Evolutionary conservation across 2,888 invertebrate genomes (phyloP).

Genomic region (Cephalotes varians): DNA sequence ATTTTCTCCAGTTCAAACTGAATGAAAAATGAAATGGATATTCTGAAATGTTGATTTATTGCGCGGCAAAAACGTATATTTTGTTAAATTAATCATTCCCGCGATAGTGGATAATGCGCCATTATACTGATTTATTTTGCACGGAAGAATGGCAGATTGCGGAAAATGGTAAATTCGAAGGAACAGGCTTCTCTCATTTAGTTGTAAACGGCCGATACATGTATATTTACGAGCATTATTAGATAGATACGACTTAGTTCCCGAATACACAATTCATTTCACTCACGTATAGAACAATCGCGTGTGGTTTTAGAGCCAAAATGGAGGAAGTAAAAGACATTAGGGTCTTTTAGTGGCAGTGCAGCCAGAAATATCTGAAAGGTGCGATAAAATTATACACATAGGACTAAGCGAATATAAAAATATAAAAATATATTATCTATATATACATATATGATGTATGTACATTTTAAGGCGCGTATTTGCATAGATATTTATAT

Average conservation of each 20-base stretch:
- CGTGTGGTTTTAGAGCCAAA: slow-evolving; percentile 64
- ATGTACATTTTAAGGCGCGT: slow-evolving; percentile 72
- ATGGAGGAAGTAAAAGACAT: slow-evolving; percentile 51
- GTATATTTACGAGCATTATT: slow-evolving; percentile 59
- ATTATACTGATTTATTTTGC: slow-evolving; percentile 34
- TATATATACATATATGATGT: slow-evolving; percentile 64
- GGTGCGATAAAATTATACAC: slow-evolving; percentile 53
- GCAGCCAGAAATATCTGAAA: slow-evolving; percentile 64
- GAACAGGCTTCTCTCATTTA: slow-evolving; percentile 36
- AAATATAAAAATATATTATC: slow-evolving; percentile 62
- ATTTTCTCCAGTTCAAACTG: slow-evolving; percentile 12
- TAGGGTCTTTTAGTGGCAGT: slow-evolving; percentile 30
- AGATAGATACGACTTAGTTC: slow-evolving; percentile 52
- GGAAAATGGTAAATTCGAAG: not conserved
- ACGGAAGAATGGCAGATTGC: not conserved
- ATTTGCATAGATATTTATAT: slow-evolving; percentile 74
- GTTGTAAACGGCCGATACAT: slow-evolving; percentile 35
- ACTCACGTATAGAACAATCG: slow-evolving; percentile 55
- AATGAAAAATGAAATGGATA: slow-evolving; percentile 16
- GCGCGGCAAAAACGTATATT: not conserved
- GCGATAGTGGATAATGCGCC: not conserved
- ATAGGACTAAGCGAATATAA: slow-evolving; percentile 53
- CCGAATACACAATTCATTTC: slow-evolving; percentile 60
- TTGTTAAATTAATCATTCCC: slow-evolving; percentile 12
- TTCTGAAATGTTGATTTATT: not conserved